These are phyloP conservation scores for Aleiodes alternator DNA, from an alignment of 2,888 invertebrate genomes.

Conservation along the genomic window DNA sequence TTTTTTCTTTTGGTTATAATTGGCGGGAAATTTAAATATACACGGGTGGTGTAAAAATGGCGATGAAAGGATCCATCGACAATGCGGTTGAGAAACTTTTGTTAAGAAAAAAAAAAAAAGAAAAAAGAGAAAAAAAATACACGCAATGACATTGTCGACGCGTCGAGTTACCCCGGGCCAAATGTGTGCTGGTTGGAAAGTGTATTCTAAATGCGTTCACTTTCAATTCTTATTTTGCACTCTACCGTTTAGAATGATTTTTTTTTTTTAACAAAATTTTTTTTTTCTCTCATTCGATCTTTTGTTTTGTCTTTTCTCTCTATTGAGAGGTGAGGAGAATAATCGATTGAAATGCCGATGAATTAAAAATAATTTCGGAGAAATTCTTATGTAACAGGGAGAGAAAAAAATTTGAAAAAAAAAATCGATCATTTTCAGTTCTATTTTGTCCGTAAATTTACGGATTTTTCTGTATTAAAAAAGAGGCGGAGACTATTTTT, in stretches of 20 bases:
- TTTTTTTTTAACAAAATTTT: not conserved
- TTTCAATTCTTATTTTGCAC: constrained; percentile 8
- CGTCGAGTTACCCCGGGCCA: constrained; percentile 50
- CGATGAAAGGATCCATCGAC: constrained; percentile 10
- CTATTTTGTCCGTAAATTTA: not conserved
- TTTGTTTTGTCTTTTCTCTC: not conserved
- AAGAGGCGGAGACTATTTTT: not conserved
- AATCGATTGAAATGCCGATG: not conserved
- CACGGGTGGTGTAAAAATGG: too few species aligned
- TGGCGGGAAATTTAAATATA: too few species aligned
- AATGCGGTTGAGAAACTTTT: not conserved
- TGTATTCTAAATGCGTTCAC: constrained; percentile 49
- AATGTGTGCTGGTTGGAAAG: constrained; percentile 48
- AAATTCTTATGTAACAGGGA: constrained; percentile 10
- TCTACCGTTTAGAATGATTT: constrained; percentile 6
- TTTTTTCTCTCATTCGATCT: too few species aligned
- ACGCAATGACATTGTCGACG: constrained; percentile 46
- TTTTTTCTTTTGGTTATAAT: too few species aligned
- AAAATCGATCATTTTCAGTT: not conserved
- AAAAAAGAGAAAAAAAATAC: constrained; percentile 8
- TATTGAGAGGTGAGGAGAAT: not conserved
- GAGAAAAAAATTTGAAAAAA: not conserved
- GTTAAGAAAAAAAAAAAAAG: constrained; percentile 23
- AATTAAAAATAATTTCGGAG: not conserved
- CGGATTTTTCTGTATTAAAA: not conserved